These are phyloP conservation scores for Telmatochromis brachygnathus DNA, from an alignment of 2,113 vertebrate species.

Conservation along the genomic window DNA sequence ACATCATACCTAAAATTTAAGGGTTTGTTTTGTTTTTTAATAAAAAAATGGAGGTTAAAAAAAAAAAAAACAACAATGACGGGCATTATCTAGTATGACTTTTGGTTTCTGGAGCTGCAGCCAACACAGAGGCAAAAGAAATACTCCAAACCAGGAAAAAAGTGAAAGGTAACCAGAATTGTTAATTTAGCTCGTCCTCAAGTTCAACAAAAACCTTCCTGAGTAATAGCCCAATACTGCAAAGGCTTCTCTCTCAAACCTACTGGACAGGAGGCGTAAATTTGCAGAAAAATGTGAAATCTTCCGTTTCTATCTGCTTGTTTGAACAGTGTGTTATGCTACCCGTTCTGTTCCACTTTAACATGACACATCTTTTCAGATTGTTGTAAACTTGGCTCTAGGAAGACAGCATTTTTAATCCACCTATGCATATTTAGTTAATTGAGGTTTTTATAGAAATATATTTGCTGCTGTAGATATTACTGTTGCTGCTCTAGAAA, in stretches of 20 bases:
- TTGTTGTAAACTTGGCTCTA: neutral
- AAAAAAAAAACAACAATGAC: neutral
- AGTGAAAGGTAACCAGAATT: neutral
- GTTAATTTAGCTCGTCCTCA: neutral
- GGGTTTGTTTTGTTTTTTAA: neutral
- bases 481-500: neutral
- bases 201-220: neutral
- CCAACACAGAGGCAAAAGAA: neutral
- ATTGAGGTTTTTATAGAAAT: neutral
- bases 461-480: neutral
- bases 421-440: neutral
- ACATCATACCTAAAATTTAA: neutral
- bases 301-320: neutral
- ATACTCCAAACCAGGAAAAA: neutral
- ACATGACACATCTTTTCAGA: neutral
- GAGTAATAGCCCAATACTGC: neutral
- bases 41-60: neutral
- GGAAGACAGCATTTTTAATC: neutral
- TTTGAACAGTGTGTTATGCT: neutral
- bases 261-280: neutral
- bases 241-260: neutral
- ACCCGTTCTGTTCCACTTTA: neutral
- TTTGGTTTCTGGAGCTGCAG: neutral
- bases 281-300: neutral
- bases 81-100: neutral